A percentile compares a stretch with the other conserved stretches of the same genome.
phyloP scores from a whole-genome alignment of 2,888 invertebrate species.

The Lasioglossum zephyrum region DNA sequence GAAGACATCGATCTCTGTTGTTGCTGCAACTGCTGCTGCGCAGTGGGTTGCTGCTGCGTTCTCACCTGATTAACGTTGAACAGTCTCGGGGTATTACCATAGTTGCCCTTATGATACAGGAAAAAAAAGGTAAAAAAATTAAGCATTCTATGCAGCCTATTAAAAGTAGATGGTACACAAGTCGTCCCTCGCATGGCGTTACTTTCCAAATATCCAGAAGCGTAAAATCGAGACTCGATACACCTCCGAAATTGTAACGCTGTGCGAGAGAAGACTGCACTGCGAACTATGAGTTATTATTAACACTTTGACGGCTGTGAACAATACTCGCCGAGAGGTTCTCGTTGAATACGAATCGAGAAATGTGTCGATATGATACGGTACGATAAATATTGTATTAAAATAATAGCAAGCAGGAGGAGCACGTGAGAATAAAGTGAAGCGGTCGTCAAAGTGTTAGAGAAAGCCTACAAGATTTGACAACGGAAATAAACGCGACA shows the following conservation, averaged over 20 bases:
- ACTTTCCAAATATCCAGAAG: too few species aligned
- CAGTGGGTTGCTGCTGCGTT: slow-evolving; percentile 84
- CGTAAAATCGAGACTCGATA: too few species aligned
- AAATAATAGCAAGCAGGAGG: too few species aligned
- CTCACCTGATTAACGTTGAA: slow-evolving; percentile 84
- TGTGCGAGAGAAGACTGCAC: too few species aligned
- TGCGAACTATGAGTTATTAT: not conserved
- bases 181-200: too few species aligned
- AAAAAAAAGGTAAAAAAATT: slow-evolving; percentile 30
- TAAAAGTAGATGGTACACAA: too few species aligned
- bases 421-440: not conserved
- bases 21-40: slow-evolving; percentile 84
- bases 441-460: slow-evolving; percentile 1
- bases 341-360: not conserved
- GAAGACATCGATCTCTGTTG: slow-evolving; percentile 94
- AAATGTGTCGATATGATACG: too few species aligned
- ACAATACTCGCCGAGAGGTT: not conserved
- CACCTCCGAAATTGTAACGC: too few species aligned
- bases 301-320: slow-evolving; percentile 12
- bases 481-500: slow-evolving; percentile 41
- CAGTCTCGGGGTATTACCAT: slow-evolving; percentile 82
- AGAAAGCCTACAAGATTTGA: not conserved
- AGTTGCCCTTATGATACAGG: slow-evolving; percentile 76
- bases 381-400: too few species aligned
- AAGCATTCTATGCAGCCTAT: slow-evolving; percentile 3